These are phyloP conservation scores for Pachliopta kotzebuea DNA, from an alignment of 2,888 invertebrate genomes.

Conservation along the genomic window DNA sequence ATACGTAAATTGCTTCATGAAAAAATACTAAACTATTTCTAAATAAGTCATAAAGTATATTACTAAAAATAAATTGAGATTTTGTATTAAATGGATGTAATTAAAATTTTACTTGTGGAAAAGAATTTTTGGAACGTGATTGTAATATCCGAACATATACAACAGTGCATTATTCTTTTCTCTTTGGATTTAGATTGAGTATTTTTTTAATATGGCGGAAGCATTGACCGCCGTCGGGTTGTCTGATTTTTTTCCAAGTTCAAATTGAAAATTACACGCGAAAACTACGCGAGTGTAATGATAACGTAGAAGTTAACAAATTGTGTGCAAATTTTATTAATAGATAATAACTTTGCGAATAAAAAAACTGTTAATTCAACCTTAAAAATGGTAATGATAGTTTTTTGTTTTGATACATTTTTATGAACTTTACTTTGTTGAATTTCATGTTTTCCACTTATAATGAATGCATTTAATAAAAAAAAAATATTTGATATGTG, in stretches of 20 bases:
- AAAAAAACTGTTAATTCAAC: slow-evolving; percentile 43
- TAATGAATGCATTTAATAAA: slow-evolving; percentile 38
- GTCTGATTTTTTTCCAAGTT: slow-evolving; percentile 62
- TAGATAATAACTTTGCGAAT: slow-evolving; percentile 34
- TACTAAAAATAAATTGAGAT: too few relatives aligned
- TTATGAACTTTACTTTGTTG: slow-evolving; percentile 69
- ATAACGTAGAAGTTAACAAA: slow-evolving; percentile 45
- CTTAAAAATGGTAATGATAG: slow-evolving; percentile 79
- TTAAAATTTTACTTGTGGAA: too few relatives aligned
- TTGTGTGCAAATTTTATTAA: slow-evolving; percentile 38
- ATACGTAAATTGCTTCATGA: too few relatives aligned
- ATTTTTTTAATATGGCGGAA: slow-evolving; percentile 78
- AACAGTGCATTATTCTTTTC: slow-evolving; percentile 50
- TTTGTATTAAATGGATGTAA: too few relatives aligned
- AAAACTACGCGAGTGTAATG: slow-evolving; percentile 50
- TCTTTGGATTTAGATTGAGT: slow-evolving; percentile 48
- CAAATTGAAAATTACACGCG: slow-evolving; percentile 50
- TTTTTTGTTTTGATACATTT: slow-evolving; percentile 82
- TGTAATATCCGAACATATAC: slow-evolving; percentile 36
- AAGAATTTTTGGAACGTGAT: neutral
- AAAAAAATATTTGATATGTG: slow-evolving; percentile 33
- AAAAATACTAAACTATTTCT: too few relatives aligned
- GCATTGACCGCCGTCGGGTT: slow-evolving; percentile 74
- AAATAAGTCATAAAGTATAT: too few relatives aligned
- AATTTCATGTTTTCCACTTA: slow-evolving; percentile 55